phyloP scores from a whole-genome alignment of 2,888 invertebrate genomes.

The Nyleta sp. region DNA sequence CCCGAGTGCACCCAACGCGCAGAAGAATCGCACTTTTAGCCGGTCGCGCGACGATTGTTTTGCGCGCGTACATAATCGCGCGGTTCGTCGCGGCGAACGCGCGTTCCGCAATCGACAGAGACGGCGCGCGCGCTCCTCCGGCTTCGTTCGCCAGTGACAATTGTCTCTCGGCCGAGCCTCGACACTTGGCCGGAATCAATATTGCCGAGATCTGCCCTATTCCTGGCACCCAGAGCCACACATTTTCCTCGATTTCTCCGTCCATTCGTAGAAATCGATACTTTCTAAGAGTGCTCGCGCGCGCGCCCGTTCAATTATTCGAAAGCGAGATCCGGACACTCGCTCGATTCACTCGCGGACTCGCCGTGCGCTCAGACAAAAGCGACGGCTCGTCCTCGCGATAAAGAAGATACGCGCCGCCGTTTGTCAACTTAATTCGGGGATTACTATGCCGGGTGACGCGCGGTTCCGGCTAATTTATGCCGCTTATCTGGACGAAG shows the following conservation, averaged over 20 bases:
- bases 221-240: slow-evolving; percentile 29
- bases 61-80: too few relatives aligned
- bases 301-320: slow-evolving; percentile 55
- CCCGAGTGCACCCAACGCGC: slow-evolving; percentile 69
- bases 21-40: slow-evolving; percentile 35
- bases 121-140: too few relatives aligned
- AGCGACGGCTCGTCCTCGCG: neutral
- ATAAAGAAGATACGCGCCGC: too few relatives aligned
- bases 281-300: slow-evolving; percentile 57
- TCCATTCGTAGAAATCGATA: slow-evolving; percentile 60
- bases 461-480: too few relatives aligned
- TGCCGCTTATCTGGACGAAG: too few relatives aligned
- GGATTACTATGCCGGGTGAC: too few relatives aligned
- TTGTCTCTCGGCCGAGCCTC: slow-evolving; percentile 33
- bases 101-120: too few relatives aligned
- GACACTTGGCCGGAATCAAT: slow-evolving; percentile 47
- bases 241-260: slow-evolving; percentile 55
- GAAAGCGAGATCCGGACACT: slow-evolving; percentile 57
- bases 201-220: slow-evolving; percentile 48
- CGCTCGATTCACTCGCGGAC: slow-evolving; percentile 55
- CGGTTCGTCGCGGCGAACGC: too few relatives aligned
- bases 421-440: too few relatives aligned
- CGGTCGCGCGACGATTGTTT: slow-evolving; percentile 25
- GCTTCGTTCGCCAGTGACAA: slow-evolving; percentile 26
- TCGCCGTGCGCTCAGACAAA: slow-evolving; percentile 22